Evolutionary conservation across 2,888 invertebrate species (phyloP), one percentile per base, ranked within the genome.

Genomic region (Parthenolecanium corni): DNA sequence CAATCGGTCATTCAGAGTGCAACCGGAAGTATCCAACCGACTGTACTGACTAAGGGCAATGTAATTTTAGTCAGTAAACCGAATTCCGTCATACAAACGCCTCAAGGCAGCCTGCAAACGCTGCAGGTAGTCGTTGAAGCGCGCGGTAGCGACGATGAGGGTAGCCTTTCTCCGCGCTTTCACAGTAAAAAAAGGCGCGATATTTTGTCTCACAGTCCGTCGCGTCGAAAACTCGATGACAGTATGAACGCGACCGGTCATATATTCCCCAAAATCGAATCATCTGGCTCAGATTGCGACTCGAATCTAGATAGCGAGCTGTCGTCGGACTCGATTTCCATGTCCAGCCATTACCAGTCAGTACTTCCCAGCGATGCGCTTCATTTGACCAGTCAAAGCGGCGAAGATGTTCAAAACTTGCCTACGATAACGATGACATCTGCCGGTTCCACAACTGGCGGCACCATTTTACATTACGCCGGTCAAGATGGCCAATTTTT

Each of bases 1-100:
- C 92, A 92, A 74, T 93, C 92, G 68, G 94, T 94, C 61, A 94
- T 95, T 75, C 94, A 95, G 78, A 89, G 90, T 67, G 89, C 91
- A 67, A 84, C 89, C 3, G 69, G 68, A 62, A 89, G 87, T 73
- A 81, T 87, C 70, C 86, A 86, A 73, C 84, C 87, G 70, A 82
- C 88, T 73, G 82, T 84, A 73, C 79, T 91, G 74, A 82, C 87
- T 68, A 91, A 91, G 79, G 86, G 85, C 72, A 89, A 89, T 79
- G 88, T 92, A 69, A 88, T 91, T 74, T 83, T 90, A 74, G 85
- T 90, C 71, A 85, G 86, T 74, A 91, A 92, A 79, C 86, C 89
- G 69, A 89, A 86, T 74, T 91, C 91, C 68, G 92, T 93, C 65
- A 93, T 93, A 72, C 92, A 93, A 74, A 90, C 91, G 67, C 84